These are phyloP conservation scores for Litocranius walleri DNA, from an alignment of 2,113 vertebrate genomes.

Conservation along the genomic window DNA sequence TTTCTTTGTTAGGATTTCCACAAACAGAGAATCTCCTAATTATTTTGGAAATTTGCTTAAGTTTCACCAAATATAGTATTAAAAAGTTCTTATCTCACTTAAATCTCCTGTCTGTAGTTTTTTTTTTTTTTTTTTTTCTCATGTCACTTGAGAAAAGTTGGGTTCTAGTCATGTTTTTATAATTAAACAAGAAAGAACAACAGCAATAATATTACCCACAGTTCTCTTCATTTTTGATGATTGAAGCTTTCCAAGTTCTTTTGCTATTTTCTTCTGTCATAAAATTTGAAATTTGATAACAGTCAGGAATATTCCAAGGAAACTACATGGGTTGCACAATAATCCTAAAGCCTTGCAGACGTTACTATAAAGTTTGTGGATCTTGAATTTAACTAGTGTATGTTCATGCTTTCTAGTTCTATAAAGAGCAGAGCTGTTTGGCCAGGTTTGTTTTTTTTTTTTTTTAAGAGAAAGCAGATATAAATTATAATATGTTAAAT, in stretches of 20 bases:
- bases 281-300: not conserved
- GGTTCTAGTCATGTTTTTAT: not conserved
- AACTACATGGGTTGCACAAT: not conserved
- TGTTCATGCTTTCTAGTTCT: not conserved
- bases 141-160: not conserved
- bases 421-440: not conserved
- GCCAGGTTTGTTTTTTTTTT: not conserved
- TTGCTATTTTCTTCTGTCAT: not conserved
- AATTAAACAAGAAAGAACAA: not conserved
- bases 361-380: not conserved
- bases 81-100: not conserved
- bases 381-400: not conserved
- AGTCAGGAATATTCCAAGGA: not conserved
- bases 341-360: not conserved
- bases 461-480: not conserved
- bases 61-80: not conserved
- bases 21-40: not conserved
- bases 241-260: not conserved
- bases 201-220: not conserved
- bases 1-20: not conserved
- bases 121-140: not conserved
- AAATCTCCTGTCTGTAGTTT: not conserved
- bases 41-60: constrained; percentile 5
- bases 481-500: not conserved
- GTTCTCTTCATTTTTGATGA: not conserved